Conservation (phyloP, 1,140 invertebrate genomes). For the Frieseomelitta varia region DNA sequence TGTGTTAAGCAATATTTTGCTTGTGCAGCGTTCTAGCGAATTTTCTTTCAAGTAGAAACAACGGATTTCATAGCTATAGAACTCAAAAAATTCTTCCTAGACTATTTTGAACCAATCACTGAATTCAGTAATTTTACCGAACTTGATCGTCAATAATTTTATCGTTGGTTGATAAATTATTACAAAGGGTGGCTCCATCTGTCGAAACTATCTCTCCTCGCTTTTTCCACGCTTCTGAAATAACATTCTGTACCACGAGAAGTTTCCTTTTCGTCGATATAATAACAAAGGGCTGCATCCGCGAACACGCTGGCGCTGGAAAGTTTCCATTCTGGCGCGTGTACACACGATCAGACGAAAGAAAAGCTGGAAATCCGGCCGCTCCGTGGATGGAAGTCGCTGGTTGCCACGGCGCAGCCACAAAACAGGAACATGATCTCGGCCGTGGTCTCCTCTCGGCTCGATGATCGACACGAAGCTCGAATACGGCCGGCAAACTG, state of each 20-base stretch:
- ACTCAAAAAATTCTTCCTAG: too few species aligned
- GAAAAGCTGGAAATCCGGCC: neutral
- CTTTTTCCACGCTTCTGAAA: neutral
- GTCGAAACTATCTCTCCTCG: too few species aligned
- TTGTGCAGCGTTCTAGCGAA: too few species aligned
- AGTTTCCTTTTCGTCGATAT: neutral
- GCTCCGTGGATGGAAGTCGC: neutral
- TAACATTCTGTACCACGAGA: neutral
- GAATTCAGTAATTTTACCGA: too few species aligned
- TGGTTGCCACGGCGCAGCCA: neutral
- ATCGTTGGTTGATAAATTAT: too few species aligned
- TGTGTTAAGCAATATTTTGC: too few species aligned
- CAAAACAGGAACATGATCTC: constrained; percentile 9
- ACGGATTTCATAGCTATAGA: too few species aligned
- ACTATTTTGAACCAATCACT: too few species aligned
- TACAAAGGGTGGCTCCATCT: too few species aligned
- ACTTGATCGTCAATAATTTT: too few species aligned
- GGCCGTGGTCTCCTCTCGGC: constrained; percentile 1
- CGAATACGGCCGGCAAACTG: constrained; percentile 6
- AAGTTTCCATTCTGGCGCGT: neutral
- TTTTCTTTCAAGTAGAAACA: too few species aligned
- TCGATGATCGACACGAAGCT: constrained; percentile 14
- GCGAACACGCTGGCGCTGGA: neutral
- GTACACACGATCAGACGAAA: neutral
- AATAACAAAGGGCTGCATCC: too few species aligned